Base-by-base conservation (phyloP, 2,113 vertebrate species). In the Columbina picui region DNA sequence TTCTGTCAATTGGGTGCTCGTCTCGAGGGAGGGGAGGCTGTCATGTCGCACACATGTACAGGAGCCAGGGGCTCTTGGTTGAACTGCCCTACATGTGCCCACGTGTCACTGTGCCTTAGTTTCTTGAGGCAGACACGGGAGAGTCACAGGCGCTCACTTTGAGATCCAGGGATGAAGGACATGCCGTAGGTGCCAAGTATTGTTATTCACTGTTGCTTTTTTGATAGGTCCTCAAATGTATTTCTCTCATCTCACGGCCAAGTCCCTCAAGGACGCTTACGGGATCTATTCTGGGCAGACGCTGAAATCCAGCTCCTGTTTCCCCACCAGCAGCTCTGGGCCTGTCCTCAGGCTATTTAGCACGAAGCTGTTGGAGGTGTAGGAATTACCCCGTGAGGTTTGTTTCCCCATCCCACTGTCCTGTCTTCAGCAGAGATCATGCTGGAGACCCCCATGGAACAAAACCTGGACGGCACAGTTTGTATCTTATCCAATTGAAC, bases 261-360 rank as follows among this genome's bases (percentile, higher is more conserved):
- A 55, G 39, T 67, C 57, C 76, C 73, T 73, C 87, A 85, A 97
- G 95, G 93, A 93, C 2, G 4, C 63, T 59, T 14, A 41, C 0
- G 4, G 90, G 79, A 73, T 69, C 75, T 93, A 1, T 82, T 91
- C 87, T 75, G 88, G 82, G 75, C 90, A 91, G 88, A 71, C 43
- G 88, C 88, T 95, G 96, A 80, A 73, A 92, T 85, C 63, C 90
- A 94, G 79, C 88, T 90, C 78, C 70, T 43, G 16, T 76, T 88
- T 92, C 53, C 55, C 79, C 52, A 56, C 5, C 89, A 61, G 86
- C 19, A 94, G 87, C 92, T 87, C 70, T 20, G 21, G 90, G 95
- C 69, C 39, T 84, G 52, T 81, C 70, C 92, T 87, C 7, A 0
- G 55, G 85, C 79, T 79, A 9, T 85, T 83, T 64, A 52, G 69